Evolutionary conservation across 2,113 vertebrate species (phyloP).

Genomic region (zebrafish (Danio rerio)): DNA sequence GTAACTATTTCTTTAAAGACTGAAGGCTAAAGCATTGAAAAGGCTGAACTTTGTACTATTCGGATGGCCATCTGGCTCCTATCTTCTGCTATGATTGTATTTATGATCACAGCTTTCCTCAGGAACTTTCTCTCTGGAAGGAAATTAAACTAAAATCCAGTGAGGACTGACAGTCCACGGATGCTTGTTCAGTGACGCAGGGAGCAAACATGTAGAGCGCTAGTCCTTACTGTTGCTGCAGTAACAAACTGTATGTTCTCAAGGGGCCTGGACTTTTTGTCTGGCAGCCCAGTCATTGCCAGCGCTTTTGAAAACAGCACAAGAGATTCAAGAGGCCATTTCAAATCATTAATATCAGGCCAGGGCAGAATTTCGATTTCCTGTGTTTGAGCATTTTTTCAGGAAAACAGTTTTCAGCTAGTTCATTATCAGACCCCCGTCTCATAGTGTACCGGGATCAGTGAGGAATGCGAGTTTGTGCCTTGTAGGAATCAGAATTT

Average conservation of each 20-base stretch:
- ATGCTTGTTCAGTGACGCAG: constrained; percentile 21
- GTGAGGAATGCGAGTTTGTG: neutral
- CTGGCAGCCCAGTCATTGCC: neutral
- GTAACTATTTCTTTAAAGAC: neutral
- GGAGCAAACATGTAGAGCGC: constrained; percentile 10
- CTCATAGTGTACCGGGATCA: neutral
- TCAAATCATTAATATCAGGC: neutral
- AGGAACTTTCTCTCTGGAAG: neutral
- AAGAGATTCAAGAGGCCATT: constrained; percentile 1
- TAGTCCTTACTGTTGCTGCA: constrained; percentile 29
- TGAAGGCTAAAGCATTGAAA: neutral
- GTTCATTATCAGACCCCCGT: neutral
- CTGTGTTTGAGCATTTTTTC: constrained; percentile 31
- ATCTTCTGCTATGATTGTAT: constrained; percentile 15
- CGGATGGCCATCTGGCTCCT: constrained; percentile 6
- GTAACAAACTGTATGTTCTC: constrained; percentile 31
- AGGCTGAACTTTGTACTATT: neutral
- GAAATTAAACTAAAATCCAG: constrained; percentile 27
- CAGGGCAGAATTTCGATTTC: constrained; percentile 35
- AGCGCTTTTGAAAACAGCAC: neutral
- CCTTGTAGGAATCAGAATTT: neutral
- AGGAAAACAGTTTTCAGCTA: constrained; percentile 35
- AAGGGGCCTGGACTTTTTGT: neutral
- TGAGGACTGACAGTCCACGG: neutral
- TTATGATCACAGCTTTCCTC: constrained; percentile 22